These are phyloP conservation scores for Bostrychus sinensis DNA, from an alignment of 2,113 vertebrate species.

Conservation along the genomic window DNA sequence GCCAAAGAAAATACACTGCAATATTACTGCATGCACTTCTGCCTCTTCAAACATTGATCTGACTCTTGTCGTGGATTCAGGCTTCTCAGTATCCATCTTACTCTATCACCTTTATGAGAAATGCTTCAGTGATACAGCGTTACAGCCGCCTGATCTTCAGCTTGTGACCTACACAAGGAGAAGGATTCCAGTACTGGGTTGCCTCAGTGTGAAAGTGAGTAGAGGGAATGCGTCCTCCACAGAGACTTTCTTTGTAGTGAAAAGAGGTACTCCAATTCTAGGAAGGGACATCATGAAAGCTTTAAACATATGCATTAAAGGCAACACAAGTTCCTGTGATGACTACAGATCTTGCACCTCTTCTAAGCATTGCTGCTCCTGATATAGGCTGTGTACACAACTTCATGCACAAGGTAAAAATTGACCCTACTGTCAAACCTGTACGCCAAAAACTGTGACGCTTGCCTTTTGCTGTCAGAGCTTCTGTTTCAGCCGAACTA, in stretches of 20 bases:
- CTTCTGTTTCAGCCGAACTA: neutral
- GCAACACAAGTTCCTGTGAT: neutral
- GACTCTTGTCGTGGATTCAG: neutral
- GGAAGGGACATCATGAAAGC: neutral
- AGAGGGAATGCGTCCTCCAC: neutral
- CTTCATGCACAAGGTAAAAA: conserved; percentile 5
- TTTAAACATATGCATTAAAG: neutral
- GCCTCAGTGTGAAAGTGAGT: neutral
- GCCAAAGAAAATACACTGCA: neutral
- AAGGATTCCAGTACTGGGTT: neutral
- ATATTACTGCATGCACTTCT: neutral
- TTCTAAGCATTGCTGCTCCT: no score
- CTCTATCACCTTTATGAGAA: neutral
- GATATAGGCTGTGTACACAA: neutral
- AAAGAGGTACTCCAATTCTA: neutral
- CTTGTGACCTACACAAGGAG: conserved; percentile 10
- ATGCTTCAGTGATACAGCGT: neutral
- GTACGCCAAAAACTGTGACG: neutral
- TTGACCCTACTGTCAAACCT: neutral
- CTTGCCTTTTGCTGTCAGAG: neutral
- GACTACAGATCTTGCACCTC: no score
- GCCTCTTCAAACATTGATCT: neutral
- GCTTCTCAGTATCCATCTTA: neutral
- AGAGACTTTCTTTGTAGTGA: neutral
- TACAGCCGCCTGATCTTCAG: neutral